phyloP scores from a whole-genome alignment of 2,888 invertebrate species.

The Caenorhabditis wallacei region DNA sequence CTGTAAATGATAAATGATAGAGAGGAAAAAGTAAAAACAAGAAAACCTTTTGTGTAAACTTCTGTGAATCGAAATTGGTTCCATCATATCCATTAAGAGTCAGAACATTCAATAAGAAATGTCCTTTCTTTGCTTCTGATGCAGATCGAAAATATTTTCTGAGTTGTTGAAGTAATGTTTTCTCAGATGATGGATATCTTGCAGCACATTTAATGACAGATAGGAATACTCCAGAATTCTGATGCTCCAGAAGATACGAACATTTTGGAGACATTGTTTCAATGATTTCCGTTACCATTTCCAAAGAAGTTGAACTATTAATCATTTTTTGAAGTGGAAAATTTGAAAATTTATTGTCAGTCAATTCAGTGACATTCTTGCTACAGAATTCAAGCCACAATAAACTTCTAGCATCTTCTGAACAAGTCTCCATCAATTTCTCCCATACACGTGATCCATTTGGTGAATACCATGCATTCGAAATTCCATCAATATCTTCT shows the following conservation, averaged over 20 bases:
- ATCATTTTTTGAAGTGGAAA: slow-evolving; percentile 69
- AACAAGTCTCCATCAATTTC: slow-evolving; percentile 54
- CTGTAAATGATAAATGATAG: slow-evolving; percentile 25
- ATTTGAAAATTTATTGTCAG: slow-evolving; percentile 61
- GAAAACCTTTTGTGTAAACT: slow-evolving; percentile 58
- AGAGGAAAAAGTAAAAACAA: neutral
- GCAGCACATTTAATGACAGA: slow-evolving; percentile 60
- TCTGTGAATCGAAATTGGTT: slow-evolving; percentile 42
- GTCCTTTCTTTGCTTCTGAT: slow-evolving; percentile 63
- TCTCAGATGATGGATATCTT: slow-evolving; percentile 48
- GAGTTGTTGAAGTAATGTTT: slow-evolving; percentile 62
- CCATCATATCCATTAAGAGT: slow-evolving; percentile 68
- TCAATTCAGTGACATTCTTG: slow-evolving; percentile 49
- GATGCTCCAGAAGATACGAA: slow-evolving; percentile 55
- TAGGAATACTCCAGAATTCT: slow-evolving; percentile 58
- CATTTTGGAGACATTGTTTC: slow-evolving; percentile 65
- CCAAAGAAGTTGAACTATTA: slow-evolving; percentile 50
- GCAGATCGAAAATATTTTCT: slow-evolving; percentile 60
- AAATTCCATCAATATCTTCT: slow-evolving; percentile 46
- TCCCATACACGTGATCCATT: slow-evolving; percentile 74
- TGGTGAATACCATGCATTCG: slow-evolving; percentile 51
- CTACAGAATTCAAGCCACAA: slow-evolving; percentile 61
- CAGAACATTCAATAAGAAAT: slow-evolving; percentile 71
- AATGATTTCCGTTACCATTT: slow-evolving; percentile 68
- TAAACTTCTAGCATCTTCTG: slow-evolving; percentile 52